Base-by-base conservation (phyloP, 2,113 vertebrate genomes). In the Calyptomena viridis region DNA sequence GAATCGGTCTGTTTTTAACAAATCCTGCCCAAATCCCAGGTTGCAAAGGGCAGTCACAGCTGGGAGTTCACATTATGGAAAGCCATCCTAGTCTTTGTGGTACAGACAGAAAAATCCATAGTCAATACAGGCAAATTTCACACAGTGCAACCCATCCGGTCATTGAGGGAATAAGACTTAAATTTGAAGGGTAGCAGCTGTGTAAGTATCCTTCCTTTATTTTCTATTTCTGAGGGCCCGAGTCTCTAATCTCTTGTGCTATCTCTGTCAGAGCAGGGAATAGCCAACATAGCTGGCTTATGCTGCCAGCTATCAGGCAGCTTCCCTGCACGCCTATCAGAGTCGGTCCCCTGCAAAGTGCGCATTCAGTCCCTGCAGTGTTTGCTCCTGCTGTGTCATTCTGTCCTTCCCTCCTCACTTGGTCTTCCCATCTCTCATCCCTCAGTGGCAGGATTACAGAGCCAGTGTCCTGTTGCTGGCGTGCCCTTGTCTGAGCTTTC, bases 341-440 rank as follows among this genome's bases (percentile, higher is more conserved):
- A 93, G 78, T n/a, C 25, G 0, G 46, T 71, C 69, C 59, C 88
- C 87, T 83, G 76, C 83, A 83, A 53, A 78, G 81, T 24, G 8
- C 2, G 6, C n/a, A 8, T 47, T 87, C 80, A 58, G 80, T 44
- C 84, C 90, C 89, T 4, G 11, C 49, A 15, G 50, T 64, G 35
- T 56, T 86, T 69, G 80, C 90, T 94, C 94, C 80, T 95, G 95
- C 94, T 96, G 92, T 97, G 94, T 97, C 96, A 96, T 91, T 92
- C 87, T 87, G 92, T 95, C 92, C 93, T 94, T 68, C 90, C 53
- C 56, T 19, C 50, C 28, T 73, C 11, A 0, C 77, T 92, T 72
- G 27, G n/a, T 79, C 66, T 52, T 93, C 75, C 74, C 3, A 0
- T 95, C 73, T 49, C 88, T 82, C 94, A 95, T 91, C 84, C 80